Percentiles rank a stretch among this genome's conserved stretches.
These are phyloP conservation scores for Scaptomyza parva DNA, from an alignment of 2,888 invertebrate genomes.

Conservation along the genomic window DNA sequence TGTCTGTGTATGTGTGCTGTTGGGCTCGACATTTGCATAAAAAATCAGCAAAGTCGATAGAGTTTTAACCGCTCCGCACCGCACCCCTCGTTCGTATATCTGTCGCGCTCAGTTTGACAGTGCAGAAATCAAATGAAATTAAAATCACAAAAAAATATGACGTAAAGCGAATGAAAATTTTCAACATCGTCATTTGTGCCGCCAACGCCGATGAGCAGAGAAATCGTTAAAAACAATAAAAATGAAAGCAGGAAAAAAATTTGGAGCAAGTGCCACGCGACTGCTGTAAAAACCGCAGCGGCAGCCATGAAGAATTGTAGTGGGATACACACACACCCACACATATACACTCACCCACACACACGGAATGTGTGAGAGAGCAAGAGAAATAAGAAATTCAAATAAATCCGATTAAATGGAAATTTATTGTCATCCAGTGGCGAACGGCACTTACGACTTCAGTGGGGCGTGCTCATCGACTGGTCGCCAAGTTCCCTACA, in stretches of 20 bases:
- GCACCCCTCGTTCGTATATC: not conserved
- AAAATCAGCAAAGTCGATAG: slow-evolving; percentile 42
- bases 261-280: slow-evolving; percentile 65
- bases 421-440: slow-evolving; percentile 81
- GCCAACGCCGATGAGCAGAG: slow-evolving; percentile 35
- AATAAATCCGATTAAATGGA: slow-evolving; percentile 83
- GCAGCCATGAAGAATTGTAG: slow-evolving; percentile 40
- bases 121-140: slow-evolving; percentile 61
- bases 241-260: slow-evolving; percentile 23
- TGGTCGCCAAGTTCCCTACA: slow-evolving; percentile 41
- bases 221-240: slow-evolving; percentile 66
- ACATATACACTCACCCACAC: slow-evolving; percentile 8
- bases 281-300: slow-evolving; percentile 65
- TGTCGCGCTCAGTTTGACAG: slow-evolving; percentile 29
- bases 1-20: slow-evolving; percentile 5
- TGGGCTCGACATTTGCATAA: slow-evolving; percentile 47
- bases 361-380: slow-evolving; percentile 4
- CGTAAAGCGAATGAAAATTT: slow-evolving; percentile 54
- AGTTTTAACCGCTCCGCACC: not conserved
- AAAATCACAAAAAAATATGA: slow-evolving; percentile 65
- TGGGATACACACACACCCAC: too few species aligned
- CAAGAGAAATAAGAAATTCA: slow-evolving; percentile 78
- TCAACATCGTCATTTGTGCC: slow-evolving; percentile 63
- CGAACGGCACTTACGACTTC: slow-evolving; percentile 81
- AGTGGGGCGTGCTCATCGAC: slow-evolving; percentile 76